Evolutionary conservation across 1,140 invertebrate species (phyloP).

Genomic region (Tetramorium parvispinum): DNA sequence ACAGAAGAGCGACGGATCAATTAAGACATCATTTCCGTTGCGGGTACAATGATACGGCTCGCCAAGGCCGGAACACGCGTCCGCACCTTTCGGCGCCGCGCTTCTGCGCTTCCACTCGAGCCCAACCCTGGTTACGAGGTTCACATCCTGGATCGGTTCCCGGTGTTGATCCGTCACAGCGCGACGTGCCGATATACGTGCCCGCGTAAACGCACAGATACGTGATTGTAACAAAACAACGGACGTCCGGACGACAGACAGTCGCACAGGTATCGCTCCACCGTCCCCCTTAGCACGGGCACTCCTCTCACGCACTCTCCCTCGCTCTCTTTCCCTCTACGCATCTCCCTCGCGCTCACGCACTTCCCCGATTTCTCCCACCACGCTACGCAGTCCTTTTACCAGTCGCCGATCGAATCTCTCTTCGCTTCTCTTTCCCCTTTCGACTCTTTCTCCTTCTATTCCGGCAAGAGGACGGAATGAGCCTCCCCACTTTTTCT

Average conservation of each 20-base stretch:
- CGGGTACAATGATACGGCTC: conserved; percentile 61
- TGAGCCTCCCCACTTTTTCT: conserved; percentile 69
- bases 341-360: conserved; percentile 25
- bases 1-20: conserved; percentile 57
- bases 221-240: conserved; percentile 86
- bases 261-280: conserved; percentile 85
- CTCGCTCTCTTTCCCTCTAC: conserved; percentile 56
- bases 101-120: conserved; percentile 70
- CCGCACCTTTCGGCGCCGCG: conserved; percentile 72
- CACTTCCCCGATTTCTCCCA: conserved; percentile 50
- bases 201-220: conserved; percentile 77
- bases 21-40: conserved; percentile 75
- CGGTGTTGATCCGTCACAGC: conserved; percentile 62
- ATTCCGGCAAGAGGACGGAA: conserved; percentile 39
- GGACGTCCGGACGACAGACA: conserved; percentile 84
- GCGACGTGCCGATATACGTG: conserved; percentile 77
- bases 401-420: conserved; percentile 61
- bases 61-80: conserved; percentile 70
- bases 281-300: conserved; percentile 65
- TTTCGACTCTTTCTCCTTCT: conserved; percentile 52
- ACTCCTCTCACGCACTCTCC: conserved; percentile 64
- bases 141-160: conserved; percentile 81
- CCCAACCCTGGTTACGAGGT: conserved; percentile 67
- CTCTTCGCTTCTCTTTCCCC: conserved; percentile 57
- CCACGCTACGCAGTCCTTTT: conserved; percentile 42